Evolutionary conservation across 2,888 invertebrate species (phyloP), one percentile per base, ranked within the genome.

Genomic region (Dimorphilus gyrociliatus): DNA sequence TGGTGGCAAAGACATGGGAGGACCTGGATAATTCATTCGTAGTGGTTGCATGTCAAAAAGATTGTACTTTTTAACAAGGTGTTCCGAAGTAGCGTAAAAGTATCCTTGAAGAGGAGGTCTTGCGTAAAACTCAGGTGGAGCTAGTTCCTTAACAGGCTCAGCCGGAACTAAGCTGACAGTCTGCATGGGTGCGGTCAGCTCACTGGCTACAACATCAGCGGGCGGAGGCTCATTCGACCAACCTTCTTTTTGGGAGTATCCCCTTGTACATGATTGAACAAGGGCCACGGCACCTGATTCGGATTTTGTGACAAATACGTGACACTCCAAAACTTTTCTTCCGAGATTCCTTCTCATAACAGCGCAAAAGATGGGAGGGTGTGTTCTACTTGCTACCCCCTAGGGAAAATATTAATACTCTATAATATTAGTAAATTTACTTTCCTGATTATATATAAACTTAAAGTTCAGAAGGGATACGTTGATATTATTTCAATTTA

Each of bases 211-310:
- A 2, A 33, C 2, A 13, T 34, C 39, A 2, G 24, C 31, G 10
- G 36, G 27, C 3, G 40, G 44, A 19, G 17, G 23, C 4, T 31
- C 37, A 12, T 37, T 32, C 5, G 29, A 29, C 39, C 37, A 42
- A 12, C n/a, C n/a, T n/a, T n/a, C 44, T 35, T 40, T 45, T 35
- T 38, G 40, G 24, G 40, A 88, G 65, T 90, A 92, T 29, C 90
- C 86, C 67, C 90, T 90, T 66, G 92, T 92, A 66, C 88, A 90
- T 65, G 88, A 88, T 48, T 86, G 72, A 41, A 92, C 92, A 54
- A 97, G 72, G 47, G 94, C 92, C 64, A 94, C 85, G 40, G 94
- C 94, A 27, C 94, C 92, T 57, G 85, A 81, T 63, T 88, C 85
- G 34, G 86, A 75, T 48, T 45, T 41, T 35, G 51, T 50, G 4